A percentile compares a stretch with the other conserved stretches of the same genome.
These are phyloP conservation scores for Delichon dasypus DNA, from an alignment of 2,797 vertebrate species.

Conservation along the genomic window DNA sequence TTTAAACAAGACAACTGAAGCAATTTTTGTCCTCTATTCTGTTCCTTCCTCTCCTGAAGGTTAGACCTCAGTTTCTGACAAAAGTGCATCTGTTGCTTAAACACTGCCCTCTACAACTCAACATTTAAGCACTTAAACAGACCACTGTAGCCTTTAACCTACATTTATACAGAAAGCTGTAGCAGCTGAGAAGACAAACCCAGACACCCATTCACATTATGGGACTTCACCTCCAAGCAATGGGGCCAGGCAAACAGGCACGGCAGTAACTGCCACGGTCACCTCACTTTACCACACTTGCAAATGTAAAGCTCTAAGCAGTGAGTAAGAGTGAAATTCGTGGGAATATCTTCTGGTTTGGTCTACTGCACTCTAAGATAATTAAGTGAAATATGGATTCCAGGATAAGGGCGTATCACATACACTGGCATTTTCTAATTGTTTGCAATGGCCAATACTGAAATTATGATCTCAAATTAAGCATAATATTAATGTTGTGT, in stretches of 20 bases:
- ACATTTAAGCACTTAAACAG: not conserved
- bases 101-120: not conserved
- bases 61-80: not conserved
- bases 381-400: not conserved
- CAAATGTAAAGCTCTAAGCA: not conserved
- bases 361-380: not conserved
- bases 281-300: not conserved
- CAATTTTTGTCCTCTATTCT: not conserved
- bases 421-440: not conserved
- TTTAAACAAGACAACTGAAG: not conserved
- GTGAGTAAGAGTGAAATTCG: not conserved
- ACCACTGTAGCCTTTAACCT: not conserved
- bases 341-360: not conserved
- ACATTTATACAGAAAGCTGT: not conserved
- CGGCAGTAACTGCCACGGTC: rapidly evolving
- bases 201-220: not conserved
- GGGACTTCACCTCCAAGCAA: not conserved
- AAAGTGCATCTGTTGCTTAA: not conserved
- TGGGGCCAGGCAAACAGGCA: not conserved
- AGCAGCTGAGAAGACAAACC: not conserved
- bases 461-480: not conserved
- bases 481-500: not conserved
- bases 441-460: not conserved
- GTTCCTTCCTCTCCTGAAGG: not conserved
- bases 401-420: not conserved